These are phyloP conservation scores for Amphiura filiformis DNA, from an alignment of 35 echinoderm and acorn worm species.

Conservation along the genomic window DNA sequence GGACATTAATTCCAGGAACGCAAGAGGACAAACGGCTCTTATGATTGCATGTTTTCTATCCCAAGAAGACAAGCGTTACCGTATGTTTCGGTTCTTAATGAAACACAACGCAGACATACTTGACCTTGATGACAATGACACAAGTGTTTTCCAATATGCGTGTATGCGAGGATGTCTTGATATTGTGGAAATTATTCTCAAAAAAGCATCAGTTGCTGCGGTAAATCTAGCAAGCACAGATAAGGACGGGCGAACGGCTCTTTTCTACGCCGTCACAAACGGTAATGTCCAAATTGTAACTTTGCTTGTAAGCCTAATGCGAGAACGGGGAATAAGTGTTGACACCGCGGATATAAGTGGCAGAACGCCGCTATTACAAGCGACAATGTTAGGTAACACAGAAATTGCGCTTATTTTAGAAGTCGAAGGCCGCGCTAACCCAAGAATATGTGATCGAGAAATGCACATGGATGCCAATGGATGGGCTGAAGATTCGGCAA, in stretches of 20 bases:
- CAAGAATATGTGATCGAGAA: conserved; percentile 61
- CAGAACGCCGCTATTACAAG: conserved; percentile 56
- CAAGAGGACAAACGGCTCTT: conserved; percentile 51
- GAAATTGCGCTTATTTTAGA: conserved; percentile 44
- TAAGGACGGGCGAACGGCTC: conserved; percentile 38
- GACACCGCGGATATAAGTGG: conserved; percentile 59
- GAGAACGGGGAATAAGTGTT: conserved; percentile 41
- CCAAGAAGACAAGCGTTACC: conserved; percentile 60
- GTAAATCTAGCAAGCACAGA: conserved; percentile 57
- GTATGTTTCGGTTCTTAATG: conserved; percentile 70
- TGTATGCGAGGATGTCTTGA: conserved; percentile 34
- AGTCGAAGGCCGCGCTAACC: conserved; percentile 57
- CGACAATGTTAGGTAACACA: conserved; percentile 38
- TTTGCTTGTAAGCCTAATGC: conserved; percentile 38
- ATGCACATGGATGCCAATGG: conserved; percentile 56
- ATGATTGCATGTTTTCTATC: conserved; percentile 52
- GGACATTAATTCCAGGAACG: conserved; percentile 40
- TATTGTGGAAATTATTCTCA: conserved; percentile 47
- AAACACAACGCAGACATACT: conserved; percentile 56
- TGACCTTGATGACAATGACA: conserved; percentile 44
- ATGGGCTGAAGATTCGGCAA: conserved; percentile 51
- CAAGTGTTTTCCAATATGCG: conserved; percentile 72
- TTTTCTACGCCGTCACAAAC: conserved; percentile 61
- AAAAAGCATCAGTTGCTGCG: conserved; percentile 29
- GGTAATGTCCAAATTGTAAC: conserved; percentile 41